Evolutionary conservation across 2,888 invertebrate genomes (phyloP), one percentile per base, ranked within the genome.

Genomic region (Alloscopus bannaensis): DNA sequence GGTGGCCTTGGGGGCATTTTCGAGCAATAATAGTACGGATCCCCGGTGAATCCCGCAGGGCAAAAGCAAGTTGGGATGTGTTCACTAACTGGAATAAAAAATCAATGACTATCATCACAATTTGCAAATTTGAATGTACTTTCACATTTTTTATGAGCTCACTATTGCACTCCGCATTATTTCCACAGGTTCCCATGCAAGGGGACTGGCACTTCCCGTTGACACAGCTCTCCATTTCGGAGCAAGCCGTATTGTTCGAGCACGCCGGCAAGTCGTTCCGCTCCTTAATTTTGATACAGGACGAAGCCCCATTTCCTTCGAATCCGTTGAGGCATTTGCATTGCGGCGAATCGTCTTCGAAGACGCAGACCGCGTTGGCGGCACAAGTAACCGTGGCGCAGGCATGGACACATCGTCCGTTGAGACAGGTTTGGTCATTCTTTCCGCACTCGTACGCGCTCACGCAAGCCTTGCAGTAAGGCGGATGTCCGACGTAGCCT

Each of bases 181-280:
- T 81, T 47, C 86, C 86, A 70, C 86, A 86, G 22, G 85, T 85
- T 45, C 85, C 86, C 82, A 84, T 85, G 60, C 86, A 85, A 1
- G 84, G 84, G 16, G 78, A 78, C 31, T 84, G 84, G 50, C 85
- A 85, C 18, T 81, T 82, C 20, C 79, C 83, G 31, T 85, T 85
- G 20, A 84, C 82, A 65, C 84, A 84, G 22, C 81, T 81, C 52
- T 84, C 84, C 20, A 65, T 73, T 26, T 82, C 82, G 1, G 26
- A 20, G 40, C 84, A 84, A 20, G 81, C 68, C 0, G 83, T 82
- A 16, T 83, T 73, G 50, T 82, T 82, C 2, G 68, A 57, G 59
- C 86, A 86, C 36, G 76, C 57, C 1, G 84, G 83, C 16, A 86
- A 69, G 66, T 86, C 84, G 16, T 69, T 68, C 20, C 85, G 83